Percentiles rank a stretch among this genome's conserved stretches.
Evolutionary conservation across 1,140 invertebrate species (phyloP).

Genomic region (Drosophila carrolli): DNA sequence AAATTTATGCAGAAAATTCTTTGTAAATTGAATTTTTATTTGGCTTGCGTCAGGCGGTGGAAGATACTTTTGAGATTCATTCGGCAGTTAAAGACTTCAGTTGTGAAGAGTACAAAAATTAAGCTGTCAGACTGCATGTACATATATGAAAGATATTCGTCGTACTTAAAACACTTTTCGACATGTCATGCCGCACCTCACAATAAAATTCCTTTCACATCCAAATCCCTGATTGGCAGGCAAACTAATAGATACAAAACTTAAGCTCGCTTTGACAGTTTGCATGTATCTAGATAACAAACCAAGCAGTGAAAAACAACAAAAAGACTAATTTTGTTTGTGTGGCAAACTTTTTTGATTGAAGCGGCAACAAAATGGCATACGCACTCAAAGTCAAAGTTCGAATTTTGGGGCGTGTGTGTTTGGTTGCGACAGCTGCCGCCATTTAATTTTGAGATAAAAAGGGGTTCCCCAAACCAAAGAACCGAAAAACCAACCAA

Average conservation of each 20-base stretch:
- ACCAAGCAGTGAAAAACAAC: constrained; percentile 44
- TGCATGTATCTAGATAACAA: constrained; percentile 21
- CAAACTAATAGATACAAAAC: constrained; percentile 47
- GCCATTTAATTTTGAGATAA: constrained; percentile 76
- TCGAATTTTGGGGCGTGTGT: constrained; percentile 19
- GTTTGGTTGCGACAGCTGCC: constrained; percentile 66
- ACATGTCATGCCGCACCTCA: constrained; percentile 62
- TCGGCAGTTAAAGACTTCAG: constrained; percentile 19
- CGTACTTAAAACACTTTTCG: constrained; percentile 41
- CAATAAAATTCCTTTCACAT: constrained; percentile 43
- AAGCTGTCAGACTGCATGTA: constrained; percentile 52
- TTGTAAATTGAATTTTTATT: constrained; percentile 58
- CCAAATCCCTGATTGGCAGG: constrained; percentile 64
- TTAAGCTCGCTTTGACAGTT: constrained; percentile 40
- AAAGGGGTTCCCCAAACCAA: constrained; percentile 51
- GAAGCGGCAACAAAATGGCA: constrained; percentile 53
- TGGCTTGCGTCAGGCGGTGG: neutral
- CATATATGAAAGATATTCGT: constrained; percentile 45
- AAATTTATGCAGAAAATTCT: constrained; percentile 57
- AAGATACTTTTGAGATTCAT: constrained; percentile 11
- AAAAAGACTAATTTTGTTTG: constrained; percentile 55
- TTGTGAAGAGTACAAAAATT: constrained; percentile 38
- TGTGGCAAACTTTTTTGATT: constrained; percentile 71
- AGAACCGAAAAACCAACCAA: constrained; percentile 20
- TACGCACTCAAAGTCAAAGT: constrained; percentile 59